Percentiles rank a stretch among this genome's conserved stretches.
phyloP scores from a whole-genome alignment of 2,888 invertebrate genomes.

The Bibio marci region DNA sequence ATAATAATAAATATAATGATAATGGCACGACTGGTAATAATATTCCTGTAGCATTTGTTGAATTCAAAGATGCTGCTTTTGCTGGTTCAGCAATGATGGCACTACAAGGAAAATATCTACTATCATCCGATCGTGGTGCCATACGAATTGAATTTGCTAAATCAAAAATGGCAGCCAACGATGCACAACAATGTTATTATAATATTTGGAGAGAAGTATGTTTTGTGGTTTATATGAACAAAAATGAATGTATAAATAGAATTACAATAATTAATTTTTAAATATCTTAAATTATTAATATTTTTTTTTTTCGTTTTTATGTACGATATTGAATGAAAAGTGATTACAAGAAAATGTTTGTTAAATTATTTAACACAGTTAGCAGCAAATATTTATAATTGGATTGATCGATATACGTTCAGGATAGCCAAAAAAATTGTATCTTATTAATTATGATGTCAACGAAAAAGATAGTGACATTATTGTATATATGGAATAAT shows the following conservation, averaged over 20 bases:
- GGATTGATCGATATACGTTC: too few species aligned
- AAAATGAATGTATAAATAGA: too few species aligned
- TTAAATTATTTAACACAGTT: too few species aligned
- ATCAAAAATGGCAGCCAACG: conserved; percentile 97
- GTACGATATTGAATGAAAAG: neutral
- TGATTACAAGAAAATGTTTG: neutral
- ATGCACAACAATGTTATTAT: conserved; percentile 24
- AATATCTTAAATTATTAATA: neutral
- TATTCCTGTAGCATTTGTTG: conserved; percentile 94
- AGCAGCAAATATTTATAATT: too few species aligned
- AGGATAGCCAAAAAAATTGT: too few species aligned
- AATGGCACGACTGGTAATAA: conserved; percentile 25
- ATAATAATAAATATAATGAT: conserved; percentile 10
- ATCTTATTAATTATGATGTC: too few species aligned
- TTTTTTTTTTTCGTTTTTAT: neutral
- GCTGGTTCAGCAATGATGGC: conserved; percentile 85
- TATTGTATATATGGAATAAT: too few species aligned
- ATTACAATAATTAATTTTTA: too few species aligned
- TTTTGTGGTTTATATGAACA: conserved; percentile 16
- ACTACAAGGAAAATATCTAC: conserved; percentile 89
- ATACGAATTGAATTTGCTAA: conserved; percentile 98
- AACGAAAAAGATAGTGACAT: too few species aligned
- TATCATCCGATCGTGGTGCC: conserved; percentile 91
- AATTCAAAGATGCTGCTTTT: conserved; percentile 84
- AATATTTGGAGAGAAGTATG: conserved; percentile 28